phyloP scores from a whole-genome alignment of 2,113 vertebrate species.

The Myotis brandtii region DNA sequence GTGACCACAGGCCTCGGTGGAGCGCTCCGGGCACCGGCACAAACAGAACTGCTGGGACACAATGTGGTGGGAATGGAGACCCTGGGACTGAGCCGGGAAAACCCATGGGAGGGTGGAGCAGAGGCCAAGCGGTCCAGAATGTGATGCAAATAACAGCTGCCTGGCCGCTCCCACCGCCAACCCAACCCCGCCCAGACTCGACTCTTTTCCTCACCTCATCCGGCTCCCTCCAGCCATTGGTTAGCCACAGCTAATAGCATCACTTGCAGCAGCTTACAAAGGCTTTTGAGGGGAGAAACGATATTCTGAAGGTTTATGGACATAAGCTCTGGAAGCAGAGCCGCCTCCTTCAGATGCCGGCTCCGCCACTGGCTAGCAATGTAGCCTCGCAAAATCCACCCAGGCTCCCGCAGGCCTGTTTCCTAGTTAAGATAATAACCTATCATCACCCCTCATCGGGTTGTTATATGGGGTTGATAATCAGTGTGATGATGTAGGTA shows the following conservation, averaged over 20 bases:
- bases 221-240: neutral
- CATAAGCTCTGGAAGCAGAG: neutral
- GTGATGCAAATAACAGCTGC: neutral
- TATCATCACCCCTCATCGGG: accelerated
- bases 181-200: neutral
- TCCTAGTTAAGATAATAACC: neutral
- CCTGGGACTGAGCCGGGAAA: neutral
- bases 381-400: neutral
- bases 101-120: neutral
- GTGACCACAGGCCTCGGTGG: neutral
- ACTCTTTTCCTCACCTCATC: neutral
- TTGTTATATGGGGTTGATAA: neutral
- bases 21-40: neutral
- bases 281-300: neutral
- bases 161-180: neutral
- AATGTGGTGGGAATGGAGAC: neutral
- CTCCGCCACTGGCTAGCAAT: neutral
- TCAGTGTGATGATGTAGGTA: neutral
- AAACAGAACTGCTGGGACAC: neutral
- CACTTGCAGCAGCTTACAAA: neutral
- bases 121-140: neutral
- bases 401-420: neutral
- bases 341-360: neutral
- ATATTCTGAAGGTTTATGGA: neutral
- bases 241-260: neutral